Evolutionary conservation across 2,888 invertebrate species (phyloP).

Genomic region (Acrobasis repandana): DNA sequence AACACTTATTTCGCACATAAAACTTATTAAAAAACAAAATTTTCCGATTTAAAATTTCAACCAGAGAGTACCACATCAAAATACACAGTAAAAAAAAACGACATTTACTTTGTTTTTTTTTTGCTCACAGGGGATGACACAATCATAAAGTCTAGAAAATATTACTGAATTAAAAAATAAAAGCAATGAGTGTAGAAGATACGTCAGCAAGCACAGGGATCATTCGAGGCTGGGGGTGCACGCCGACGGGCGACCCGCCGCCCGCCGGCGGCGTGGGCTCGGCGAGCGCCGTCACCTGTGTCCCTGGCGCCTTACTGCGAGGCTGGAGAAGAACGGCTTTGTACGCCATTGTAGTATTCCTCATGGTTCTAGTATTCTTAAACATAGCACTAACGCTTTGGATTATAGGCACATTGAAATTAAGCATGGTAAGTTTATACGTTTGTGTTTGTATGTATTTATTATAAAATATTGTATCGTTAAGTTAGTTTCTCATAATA

Average conservation of each 20-base stretch:
- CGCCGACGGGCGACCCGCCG: conserved; percentile 67
- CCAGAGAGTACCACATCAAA: too few relatives aligned
- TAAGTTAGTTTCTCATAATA: too few relatives aligned
- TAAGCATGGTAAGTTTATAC: conserved; percentile 92
- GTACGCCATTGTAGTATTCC: conserved; percentile 91
- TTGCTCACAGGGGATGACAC: conserved; percentile 35
- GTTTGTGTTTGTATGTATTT: too few relatives aligned
- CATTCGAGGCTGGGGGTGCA: conserved; percentile 72
- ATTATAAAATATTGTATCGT: too few relatives aligned
- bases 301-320: conserved; percentile 51
- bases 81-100: too few relatives aligned
- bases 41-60: too few relatives aligned
- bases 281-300: conserved; percentile 45
- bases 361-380: conserved; percentile 93
- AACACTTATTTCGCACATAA: too few relatives aligned
- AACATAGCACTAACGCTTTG: conserved; percentile 98
- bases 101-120: neutral
- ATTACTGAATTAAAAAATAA: conserved; percentile 14
- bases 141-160: conserved; percentile 33
- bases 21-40: too few relatives aligned
- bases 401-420: conserved; percentile 97
- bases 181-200: conserved; percentile 51
- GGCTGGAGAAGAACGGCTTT: conserved; percentile 98
- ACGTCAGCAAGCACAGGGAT: conserved; percentile 45
- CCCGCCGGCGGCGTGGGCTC: conserved; percentile 43